These are phyloP conservation scores for Drosophila limbata DNA, from an alignment of 2,888 invertebrate genomes.

Conservation along the genomic window DNA sequence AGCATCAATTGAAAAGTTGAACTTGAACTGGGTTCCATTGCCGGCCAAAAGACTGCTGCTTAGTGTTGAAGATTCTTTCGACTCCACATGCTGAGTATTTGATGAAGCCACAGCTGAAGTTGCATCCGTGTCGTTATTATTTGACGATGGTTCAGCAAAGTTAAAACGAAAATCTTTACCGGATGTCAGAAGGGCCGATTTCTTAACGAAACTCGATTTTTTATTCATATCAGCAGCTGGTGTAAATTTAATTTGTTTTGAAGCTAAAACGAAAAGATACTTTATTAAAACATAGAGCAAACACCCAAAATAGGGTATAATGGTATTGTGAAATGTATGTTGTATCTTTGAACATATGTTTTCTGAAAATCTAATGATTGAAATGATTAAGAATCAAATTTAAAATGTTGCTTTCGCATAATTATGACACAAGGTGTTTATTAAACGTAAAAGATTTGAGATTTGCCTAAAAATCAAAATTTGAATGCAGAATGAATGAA, in stretches of 20 bases:
- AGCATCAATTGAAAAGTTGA: constrained; percentile 87
- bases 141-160: constrained; percentile 85
- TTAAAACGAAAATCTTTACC: constrained; percentile 87
- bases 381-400: no score
- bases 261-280: constrained; percentile 51
- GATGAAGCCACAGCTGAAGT: not conserved
- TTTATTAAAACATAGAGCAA: no score
- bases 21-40: constrained; percentile 87
- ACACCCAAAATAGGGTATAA: no score
- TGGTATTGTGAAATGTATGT: no score
- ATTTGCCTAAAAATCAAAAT: no score
- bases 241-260: constrained; percentile 86
- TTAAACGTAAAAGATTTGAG: no score
- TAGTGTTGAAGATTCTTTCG: constrained; percentile 5
- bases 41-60: constrained; percentile 32
- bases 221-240: constrained; percentile 85
- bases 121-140: not conserved
- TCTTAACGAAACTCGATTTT: constrained; percentile 90
- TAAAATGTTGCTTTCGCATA: no score
- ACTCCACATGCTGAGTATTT: constrained; percentile 43
- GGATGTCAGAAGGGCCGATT: constrained; percentile 87
- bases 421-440: no score
- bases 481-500: not conserved
- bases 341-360: no score
- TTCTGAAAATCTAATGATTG: no score